These are phyloP conservation scores for Pycnomerus fuliginosus DNA, from an alignment of 2,888 invertebrate genomes.

Conservation along the genomic window DNA sequence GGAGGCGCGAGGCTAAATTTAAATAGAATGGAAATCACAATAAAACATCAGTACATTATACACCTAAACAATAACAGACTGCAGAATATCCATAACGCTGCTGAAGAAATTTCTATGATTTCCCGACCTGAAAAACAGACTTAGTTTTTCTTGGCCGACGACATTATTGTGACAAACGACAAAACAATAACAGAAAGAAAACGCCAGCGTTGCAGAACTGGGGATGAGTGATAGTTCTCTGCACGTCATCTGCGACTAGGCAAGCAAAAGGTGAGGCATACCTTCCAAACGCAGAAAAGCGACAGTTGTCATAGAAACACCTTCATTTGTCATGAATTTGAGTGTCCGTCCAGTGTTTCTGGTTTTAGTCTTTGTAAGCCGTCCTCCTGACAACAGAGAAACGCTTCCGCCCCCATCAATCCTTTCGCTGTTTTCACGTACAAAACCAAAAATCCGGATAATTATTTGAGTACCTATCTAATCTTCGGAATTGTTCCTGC, in stretches of 20 bases:
- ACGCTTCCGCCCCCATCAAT: slow-evolving; percentile 22
- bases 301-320: slow-evolving; percentile 28
- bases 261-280: slow-evolving; percentile 3
- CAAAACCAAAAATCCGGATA: background rate
- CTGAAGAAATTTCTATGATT: no score
- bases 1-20: background rate
- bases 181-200: slow-evolving; percentile 7
- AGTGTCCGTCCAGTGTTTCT: slow-evolving; percentile 29
- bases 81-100: background rate
- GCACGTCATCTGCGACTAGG: background rate
- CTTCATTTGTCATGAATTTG: slow-evolving; percentile 34
- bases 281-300: slow-evolving; percentile 6
- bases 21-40: slow-evolving; percentile 1
- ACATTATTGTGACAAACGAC: slow-evolving; percentile 8
- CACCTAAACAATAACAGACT: background rate
- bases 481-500: background rate
- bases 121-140: no score
- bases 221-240: slow-evolving; percentile 3
- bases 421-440: slow-evolving; percentile 5
- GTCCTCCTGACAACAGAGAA: slow-evolving; percentile 24
- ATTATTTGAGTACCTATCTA: background rate
- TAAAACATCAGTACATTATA: background rate
- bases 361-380: slow-evolving; percentile 25
- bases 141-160: slow-evolving; percentile 1
- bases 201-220: slow-evolving; percentile 3